Base-by-base conservation (phyloP, 2,888 invertebrate species). In the Agonum fuliginosum region DNA sequence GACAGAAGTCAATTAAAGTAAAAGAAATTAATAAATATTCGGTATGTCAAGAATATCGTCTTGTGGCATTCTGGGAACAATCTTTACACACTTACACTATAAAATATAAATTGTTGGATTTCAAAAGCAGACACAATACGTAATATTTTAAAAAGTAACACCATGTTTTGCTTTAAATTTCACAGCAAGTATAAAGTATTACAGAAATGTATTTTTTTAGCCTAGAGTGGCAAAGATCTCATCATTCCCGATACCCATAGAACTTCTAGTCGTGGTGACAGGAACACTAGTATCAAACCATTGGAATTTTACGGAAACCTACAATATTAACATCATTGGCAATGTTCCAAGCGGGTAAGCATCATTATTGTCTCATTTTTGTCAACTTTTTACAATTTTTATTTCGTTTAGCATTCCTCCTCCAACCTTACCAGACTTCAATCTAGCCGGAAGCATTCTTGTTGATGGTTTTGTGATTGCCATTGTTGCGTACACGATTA, bases 241-340 rank as follows among this genome's bases (percentile, higher is more conserved):
- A 70, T 88, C 89, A 58, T 89, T 94, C 83, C 95, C 95, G 0
- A 85, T 95, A 51, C 95, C 95, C 0, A 91, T 93, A 65, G 95
- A 95, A 84, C 87, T 95, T 27, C 88, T 95, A 46, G 91, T 91
- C 20, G 93, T 95, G 0, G 87, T 93, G 17, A 86, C 89, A 27
- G 93, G 93, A 77, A 93, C 94, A 0, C 81, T 93, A 10, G 87
- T 91, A 4, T 94, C 94, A 1, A 89, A 88, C 80, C 89, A 88
- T 79, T 86, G 88, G 48, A 82, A 90, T 54, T 87, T 95, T 37
- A 82, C 89, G 10, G 85, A 87, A 10, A 83, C 79, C 6, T 89
- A 89, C 83, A 84, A 86, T 41, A 89, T 95, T 1, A 82, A 84
- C 76, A 87, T 91, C 51, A 91, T 95, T 12, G 93, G 93, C 2